These are phyloP conservation scores for Philaenus spumarius DNA, from an alignment of 1,140 invertebrate species.

Conservation along the genomic window DNA sequence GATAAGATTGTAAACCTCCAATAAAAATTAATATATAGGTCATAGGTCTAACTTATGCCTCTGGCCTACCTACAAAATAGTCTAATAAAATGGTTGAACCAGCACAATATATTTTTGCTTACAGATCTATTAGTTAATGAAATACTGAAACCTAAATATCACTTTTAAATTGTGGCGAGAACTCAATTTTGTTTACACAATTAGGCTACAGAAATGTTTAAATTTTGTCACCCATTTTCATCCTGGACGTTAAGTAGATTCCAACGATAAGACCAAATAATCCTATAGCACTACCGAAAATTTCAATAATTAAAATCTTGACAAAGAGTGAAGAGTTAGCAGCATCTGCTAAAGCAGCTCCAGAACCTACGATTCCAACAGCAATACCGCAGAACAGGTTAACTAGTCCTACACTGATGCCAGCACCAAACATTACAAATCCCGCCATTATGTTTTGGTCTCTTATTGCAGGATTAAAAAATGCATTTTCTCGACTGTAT, in stretches of 20 bases:
- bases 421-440: conserved; percentile 91
- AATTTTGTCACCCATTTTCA: conserved; percentile 50
- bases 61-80: no score
- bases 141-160: no score
- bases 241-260: conserved; percentile 79
- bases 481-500: conserved; percentile 27
- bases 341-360: conserved; percentile 91
- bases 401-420: conserved; percentile 87
- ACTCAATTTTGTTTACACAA: no score
- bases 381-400: conserved; percentile 93
- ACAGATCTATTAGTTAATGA: no score
- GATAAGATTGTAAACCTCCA: no score
- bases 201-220: background rate
- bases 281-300: conserved; percentile 96
- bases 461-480: conserved; percentile 32
- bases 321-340: conserved; percentile 93
- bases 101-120: no score
- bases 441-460: conserved; percentile 72
- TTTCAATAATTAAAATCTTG: conserved; percentile 96
- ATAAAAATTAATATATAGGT: no score
- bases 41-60: no score
- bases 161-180: no score
- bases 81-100: no score
- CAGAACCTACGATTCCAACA: conserved; percentile 92
- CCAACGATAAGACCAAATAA: conserved; percentile 95